These are phyloP conservation scores for Heterodera schachtii DNA, from an alignment of 1,140 invertebrate genomes.

Conservation along the genomic window DNA sequence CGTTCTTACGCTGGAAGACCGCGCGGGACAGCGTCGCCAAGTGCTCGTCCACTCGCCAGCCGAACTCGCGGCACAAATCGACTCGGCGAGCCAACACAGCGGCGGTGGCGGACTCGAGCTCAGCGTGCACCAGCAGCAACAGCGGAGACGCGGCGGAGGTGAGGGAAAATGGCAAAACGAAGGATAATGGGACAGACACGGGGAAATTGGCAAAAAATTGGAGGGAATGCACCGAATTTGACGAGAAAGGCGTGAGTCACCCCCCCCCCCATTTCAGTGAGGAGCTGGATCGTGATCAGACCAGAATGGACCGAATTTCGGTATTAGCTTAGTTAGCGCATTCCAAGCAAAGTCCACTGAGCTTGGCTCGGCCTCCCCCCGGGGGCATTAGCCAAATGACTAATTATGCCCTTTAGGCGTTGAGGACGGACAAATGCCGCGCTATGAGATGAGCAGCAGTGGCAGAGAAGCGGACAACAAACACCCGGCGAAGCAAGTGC, in stretches of 20 bases:
- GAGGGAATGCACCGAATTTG: not conserved
- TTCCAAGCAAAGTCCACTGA: too few species aligned
- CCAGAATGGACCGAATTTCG: not conserved
- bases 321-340: too few species aligned
- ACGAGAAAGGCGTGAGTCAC: not conserved
- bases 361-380: not conserved
- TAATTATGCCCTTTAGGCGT: not conserved
- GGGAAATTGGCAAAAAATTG: not conserved
- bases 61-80: slow-evolving; percentile 27
- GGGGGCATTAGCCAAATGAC: not conserved
- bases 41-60: slow-evolving; percentile 19
- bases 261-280: not conserved
- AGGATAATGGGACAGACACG: not conserved
- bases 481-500: slow-evolving; percentile 11
- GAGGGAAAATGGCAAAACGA: not conserved
- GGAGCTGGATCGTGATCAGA: not conserved
- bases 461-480: slow-evolving; percentile 1
- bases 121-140: not conserved
- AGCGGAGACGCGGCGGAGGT: not conserved
- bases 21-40: slow-evolving; percentile 21
- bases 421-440: not conserved
- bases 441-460: not conserved
- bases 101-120: slow-evolving; percentile 1
- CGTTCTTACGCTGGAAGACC: slow-evolving; percentile 24
- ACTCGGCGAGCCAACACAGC: slow-evolving; percentile 19